phyloP scores from a whole-genome alignment of 2,888 invertebrate genomes.

The Drosophila cyrtoloma region DNA sequence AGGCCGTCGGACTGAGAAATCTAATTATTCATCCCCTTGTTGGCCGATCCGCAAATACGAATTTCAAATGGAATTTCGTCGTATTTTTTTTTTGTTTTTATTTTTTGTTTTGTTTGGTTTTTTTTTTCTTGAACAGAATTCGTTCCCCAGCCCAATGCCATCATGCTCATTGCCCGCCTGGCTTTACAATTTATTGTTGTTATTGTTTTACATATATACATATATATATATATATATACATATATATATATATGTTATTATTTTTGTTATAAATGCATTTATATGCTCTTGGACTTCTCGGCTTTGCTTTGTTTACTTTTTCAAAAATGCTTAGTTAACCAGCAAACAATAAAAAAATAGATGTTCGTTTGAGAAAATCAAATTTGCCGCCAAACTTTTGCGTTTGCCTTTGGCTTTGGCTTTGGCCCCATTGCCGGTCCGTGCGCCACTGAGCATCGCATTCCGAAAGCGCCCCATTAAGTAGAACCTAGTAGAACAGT shows the following conservation, averaged over 20 bases:
- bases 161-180: constrained; percentile 4
- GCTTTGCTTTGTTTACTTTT: background rate
- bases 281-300: background rate
- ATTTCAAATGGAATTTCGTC: constrained; percentile 40
- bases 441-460: constrained; percentile 66
- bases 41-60: constrained; percentile 44
- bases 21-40: constrained; percentile 84
- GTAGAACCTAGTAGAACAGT: constrained; percentile 52
- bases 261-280: constrained; percentile 33
- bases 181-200: constrained; percentile 34
- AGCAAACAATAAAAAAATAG: background rate
- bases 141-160: background rate
- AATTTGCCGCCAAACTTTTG: constrained; percentile 6
- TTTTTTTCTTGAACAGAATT: constrained; percentile 9
- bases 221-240: background rate
- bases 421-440: constrained; percentile 59
- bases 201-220: constrained; percentile 19
- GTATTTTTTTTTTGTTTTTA: background rate
- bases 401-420: constrained; percentile 12
- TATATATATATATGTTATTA: background rate
- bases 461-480: constrained; percentile 73
- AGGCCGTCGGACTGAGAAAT: constrained; percentile 81
- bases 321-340: constrained; percentile 3
- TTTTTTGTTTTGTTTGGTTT: constrained; percentile 14
- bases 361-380: background rate